Conservation (phyloP, 2,888 invertebrate genomes). For the Cephonodes hylas region DNA sequence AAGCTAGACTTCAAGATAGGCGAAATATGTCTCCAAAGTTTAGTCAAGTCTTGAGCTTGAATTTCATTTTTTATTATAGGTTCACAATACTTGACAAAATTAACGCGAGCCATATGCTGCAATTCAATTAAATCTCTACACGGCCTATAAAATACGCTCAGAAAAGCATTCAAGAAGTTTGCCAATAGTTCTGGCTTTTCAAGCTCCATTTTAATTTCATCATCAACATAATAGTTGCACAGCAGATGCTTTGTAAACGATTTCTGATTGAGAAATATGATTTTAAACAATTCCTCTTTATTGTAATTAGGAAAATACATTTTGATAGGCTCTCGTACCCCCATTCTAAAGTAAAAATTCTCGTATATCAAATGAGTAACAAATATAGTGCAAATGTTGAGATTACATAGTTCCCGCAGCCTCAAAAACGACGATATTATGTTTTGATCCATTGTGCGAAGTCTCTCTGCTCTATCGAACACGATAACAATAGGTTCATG, state of each 20-base stretch:
- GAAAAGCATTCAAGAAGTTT: slow-evolving; percentile 90
- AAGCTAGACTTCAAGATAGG: slow-evolving; percentile 87
- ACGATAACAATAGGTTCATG: slow-evolving; percentile 83
- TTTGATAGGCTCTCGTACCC: slow-evolving; percentile 85
- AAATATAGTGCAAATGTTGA: slow-evolving; percentile 88
- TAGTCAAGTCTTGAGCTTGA: slow-evolving; percentile 82
- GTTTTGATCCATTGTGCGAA: slow-evolving; percentile 87
- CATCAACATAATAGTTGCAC: slow-evolving; percentile 45
- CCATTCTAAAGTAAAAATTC: slow-evolving; percentile 87
- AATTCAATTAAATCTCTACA: slow-evolving; percentile 93
- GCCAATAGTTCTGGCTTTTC: slow-evolving; percentile 83
- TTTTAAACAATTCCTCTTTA: slow-evolving; percentile 83
- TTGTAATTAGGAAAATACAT: slow-evolving; percentile 91
- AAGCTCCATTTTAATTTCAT: slow-evolving; percentile 51
- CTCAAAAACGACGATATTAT: slow-evolving; percentile 87
- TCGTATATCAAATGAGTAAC: slow-evolving; percentile 90
- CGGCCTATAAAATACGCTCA: slow-evolving; percentile 91
- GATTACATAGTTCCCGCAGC: slow-evolving; percentile 85
- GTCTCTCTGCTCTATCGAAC: slow-evolving; percentile 90
- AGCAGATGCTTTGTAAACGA: slow-evolving; percentile 55
- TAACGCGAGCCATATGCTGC: slow-evolving; percentile 87
- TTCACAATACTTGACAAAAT: slow-evolving; percentile 89
- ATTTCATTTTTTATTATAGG: slow-evolving; percentile 87
- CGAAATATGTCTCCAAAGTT: slow-evolving; percentile 90
- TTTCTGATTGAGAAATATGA: slow-evolving; percentile 64